phyloP scores from a whole-genome alignment of 64 coral and sea anemone species.

The Actinia tenebrosa region DNA sequence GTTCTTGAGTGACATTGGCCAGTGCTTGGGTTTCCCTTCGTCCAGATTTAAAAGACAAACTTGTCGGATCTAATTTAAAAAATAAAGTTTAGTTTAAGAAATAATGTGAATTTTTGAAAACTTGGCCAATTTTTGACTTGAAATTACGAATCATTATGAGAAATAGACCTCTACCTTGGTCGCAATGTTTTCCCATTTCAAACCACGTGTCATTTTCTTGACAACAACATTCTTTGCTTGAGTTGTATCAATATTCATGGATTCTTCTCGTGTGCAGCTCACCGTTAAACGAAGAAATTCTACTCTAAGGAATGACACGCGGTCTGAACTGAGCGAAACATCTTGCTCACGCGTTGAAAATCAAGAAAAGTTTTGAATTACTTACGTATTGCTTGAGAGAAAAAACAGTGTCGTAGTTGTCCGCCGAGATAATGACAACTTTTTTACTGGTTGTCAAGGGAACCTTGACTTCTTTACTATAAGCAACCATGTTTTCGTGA shows the following conservation, averaged over 20 bases:
- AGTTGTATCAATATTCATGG: too few relatives aligned
- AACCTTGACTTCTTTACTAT: constrained; percentile 60
- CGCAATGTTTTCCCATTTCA: too few relatives aligned
- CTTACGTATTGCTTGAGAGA: constrained; percentile 70
- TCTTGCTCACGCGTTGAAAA: too few relatives aligned
- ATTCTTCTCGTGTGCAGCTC: too few relatives aligned
- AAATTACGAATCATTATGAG: background rate
- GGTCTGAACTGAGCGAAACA: too few relatives aligned
- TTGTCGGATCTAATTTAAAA: constrained; percentile 41
- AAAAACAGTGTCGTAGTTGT: constrained; percentile 65
- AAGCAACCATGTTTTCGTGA: constrained; percentile 63
- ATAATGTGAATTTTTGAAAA: background rate
- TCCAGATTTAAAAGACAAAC: constrained; percentile 61
- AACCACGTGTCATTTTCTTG: too few relatives aligned
- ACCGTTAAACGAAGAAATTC: too few relatives aligned
- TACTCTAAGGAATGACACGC: too few relatives aligned
- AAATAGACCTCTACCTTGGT: too few relatives aligned
- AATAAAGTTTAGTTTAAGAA: background rate
- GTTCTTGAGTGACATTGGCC: constrained; percentile 40
- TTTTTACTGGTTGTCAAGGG: constrained; percentile 57
- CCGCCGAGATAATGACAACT: constrained; percentile 46
- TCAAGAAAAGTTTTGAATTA: background rate
- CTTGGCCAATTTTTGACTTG: background rate
- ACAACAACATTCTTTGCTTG: too few relatives aligned
- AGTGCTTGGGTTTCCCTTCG: constrained; percentile 70